phyloP scores from a whole-genome alignment of 1,140 invertebrate genomes.

The Drosophila carrolli region DNA sequence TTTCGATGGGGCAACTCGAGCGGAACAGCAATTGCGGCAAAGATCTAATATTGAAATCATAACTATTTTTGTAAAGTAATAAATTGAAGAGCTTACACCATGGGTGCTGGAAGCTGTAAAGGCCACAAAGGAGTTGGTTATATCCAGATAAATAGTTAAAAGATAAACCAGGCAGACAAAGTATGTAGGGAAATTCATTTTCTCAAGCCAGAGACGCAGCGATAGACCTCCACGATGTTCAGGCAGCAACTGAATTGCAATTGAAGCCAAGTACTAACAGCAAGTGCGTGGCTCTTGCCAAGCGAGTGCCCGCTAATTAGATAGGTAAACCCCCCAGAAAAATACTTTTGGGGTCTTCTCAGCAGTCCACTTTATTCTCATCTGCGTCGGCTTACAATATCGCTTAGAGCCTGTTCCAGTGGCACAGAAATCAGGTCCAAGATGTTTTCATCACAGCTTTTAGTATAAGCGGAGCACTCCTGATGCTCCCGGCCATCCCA shows the following conservation, averaged over 20 bases:
- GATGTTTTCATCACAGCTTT: conserved; percentile 69
- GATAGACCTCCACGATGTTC: conserved; percentile 27
- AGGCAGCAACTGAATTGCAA: conserved; percentile 41
- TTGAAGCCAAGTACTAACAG: conserved; percentile 2
- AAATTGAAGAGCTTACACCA: conserved; percentile 55
- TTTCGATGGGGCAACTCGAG: conserved; percentile 89
- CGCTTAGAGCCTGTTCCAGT: conserved; percentile 53
- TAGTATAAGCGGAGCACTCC: conserved; percentile 73
- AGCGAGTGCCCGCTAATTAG: conserved; percentile 31
- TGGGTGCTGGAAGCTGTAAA: conserved; percentile 68
- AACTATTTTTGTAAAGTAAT: background rate
- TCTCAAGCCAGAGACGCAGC: background rate
- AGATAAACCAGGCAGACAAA: conserved; percentile 13
- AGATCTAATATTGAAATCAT: conserved; percentile 83
- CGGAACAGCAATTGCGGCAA: conserved; percentile 89
- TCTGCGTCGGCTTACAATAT: conserved; percentile 32
- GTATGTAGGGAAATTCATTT: conserved; percentile 29
- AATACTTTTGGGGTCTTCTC: conserved; percentile 4
- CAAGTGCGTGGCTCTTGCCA: conserved; percentile 33
- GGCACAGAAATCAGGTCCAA: conserved; percentile 74
- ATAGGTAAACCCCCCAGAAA: conserved; percentile 30
- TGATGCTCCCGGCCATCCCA: conserved; percentile 72
- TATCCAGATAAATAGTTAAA: conserved; percentile 19
- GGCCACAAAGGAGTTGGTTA: conserved; percentile 34
- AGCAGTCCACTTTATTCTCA: conserved; percentile 65